A percentile compares a stretch with the other conserved stretches of the same genome.
Conservation (phyloP, 2,888 invertebrate species). For the Lasioglossum malachurum region DNA sequence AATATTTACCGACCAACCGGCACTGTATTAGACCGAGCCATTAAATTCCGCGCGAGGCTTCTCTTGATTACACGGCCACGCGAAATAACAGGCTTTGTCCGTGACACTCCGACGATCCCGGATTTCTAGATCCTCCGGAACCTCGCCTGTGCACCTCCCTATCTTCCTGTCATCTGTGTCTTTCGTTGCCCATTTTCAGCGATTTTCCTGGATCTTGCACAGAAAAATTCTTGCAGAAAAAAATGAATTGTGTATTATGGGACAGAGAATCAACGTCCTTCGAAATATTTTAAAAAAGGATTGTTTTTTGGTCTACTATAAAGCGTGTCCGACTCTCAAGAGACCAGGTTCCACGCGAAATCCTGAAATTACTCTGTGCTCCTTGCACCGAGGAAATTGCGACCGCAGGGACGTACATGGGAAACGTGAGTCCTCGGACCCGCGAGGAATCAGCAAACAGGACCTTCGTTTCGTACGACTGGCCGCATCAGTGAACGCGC, state of each 20-base stretch:
- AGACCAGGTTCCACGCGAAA: not conserved
- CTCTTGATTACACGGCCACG: conserved; percentile 4
- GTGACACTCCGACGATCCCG: not conserved
- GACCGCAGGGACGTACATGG: not conserved
- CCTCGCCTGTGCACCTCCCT: not conserved
- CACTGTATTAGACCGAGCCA: conserved; percentile 25
- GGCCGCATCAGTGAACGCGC: not conserved
- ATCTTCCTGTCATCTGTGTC: not conserved
- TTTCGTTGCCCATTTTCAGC: not conserved
- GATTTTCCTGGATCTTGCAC: too few species aligned
- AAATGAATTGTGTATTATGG: too few species aligned
- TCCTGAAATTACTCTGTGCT: not conserved
- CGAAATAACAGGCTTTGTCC: conserved; percentile 12
- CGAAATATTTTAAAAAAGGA: not conserved
- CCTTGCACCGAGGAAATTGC: not conserved
- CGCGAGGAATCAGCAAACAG: conserved; percentile 2
- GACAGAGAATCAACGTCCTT: not conserved
- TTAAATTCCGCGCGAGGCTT: conserved; percentile 22
- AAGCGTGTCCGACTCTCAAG: not conserved
- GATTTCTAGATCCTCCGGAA: not conserved
- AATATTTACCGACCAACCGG: conserved; percentile 39
- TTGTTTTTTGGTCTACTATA: too few species aligned
- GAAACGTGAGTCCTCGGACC: not conserved
- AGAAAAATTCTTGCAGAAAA: too few species aligned
- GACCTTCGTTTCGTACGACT: not conserved